Conservation (phyloP, 2,797 vertebrate species). For the Zalophus californianus region DNA sequence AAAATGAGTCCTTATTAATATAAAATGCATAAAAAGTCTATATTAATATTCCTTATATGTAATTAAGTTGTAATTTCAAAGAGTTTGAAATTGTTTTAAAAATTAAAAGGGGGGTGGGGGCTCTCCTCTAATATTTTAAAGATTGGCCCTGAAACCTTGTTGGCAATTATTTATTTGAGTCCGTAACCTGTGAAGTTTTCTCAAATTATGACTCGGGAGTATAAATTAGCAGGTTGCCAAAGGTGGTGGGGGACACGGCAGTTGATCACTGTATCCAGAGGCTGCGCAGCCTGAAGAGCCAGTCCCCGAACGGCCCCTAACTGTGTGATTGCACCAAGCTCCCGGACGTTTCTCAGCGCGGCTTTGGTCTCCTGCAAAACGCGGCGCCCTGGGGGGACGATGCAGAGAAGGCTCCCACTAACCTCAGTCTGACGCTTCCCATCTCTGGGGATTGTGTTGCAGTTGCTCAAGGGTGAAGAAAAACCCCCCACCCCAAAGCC, state of each 20-base stretch:
- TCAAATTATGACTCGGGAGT: accelerated
- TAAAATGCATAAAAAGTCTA: constrained; percentile 41
- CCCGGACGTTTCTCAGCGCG: accelerated
- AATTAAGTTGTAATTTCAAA: constrained; percentile 68
- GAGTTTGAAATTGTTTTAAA: constrained; percentile 61
- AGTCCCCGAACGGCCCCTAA: no score
- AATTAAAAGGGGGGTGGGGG: not conserved
- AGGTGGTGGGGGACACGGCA: accelerated
- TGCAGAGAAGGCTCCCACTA: accelerated
- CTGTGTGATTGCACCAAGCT: accelerated
- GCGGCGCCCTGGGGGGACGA: accelerated
- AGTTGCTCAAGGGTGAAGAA: constrained; percentile 85
- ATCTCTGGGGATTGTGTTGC: constrained; percentile 72
- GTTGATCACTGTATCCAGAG: accelerated
- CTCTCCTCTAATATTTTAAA: not conserved
- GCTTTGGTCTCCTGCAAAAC: accelerated
- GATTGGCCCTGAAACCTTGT: not conserved
- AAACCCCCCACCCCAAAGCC: constrained; percentile 70
- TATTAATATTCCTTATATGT: constrained; percentile 69
- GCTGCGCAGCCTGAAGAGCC: accelerated
- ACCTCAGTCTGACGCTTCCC: not conserved
- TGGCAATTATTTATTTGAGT: not conserved
- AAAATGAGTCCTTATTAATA: constrained; percentile 65
- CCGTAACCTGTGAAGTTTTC: not conserved
- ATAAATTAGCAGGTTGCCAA: not conserved